phyloP scores from a whole-genome alignment of 2,888 invertebrate species.

The Cheilosia pagana region DNA sequence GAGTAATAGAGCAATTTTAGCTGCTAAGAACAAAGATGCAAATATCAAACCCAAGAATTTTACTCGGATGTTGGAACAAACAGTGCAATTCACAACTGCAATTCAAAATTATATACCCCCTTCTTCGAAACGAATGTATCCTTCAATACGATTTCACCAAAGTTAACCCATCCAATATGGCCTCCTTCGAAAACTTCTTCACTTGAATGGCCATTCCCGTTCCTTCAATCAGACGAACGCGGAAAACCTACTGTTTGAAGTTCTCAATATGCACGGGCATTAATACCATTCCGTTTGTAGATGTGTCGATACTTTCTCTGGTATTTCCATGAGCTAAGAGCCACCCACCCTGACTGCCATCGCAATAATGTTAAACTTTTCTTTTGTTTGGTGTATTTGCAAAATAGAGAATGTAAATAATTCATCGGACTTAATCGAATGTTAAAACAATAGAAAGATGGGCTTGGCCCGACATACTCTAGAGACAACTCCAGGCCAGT shows the following conservation, averaged over 20 bases:
- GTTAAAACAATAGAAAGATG: conserved; percentile 48
- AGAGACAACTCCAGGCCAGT: neutral
- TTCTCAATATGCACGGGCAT: neutral
- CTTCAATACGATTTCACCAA: no score
- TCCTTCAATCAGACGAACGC: no score
- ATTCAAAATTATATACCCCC: no score
- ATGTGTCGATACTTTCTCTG: neutral
- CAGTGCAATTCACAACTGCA: no score
- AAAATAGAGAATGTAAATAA: conserved; percentile 34
- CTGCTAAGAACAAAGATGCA: no score
- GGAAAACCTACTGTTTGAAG: neutral
- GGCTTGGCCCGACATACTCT: conserved; percentile 38
- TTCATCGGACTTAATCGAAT: conserved; percentile 35
- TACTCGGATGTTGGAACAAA: no score
- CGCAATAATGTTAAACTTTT: conserved; percentile 13
- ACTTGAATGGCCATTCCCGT: no score
- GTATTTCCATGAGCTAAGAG: neutral
- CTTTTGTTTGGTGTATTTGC: conserved; percentile 20
- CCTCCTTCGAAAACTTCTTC: neutral
- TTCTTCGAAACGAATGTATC: no score
- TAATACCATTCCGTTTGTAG: neutral
- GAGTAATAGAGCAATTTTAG: no score
- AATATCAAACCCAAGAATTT: no score
- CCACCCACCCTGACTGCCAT: neutral
- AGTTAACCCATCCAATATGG: neutral